phyloP scores from a whole-genome alignment of 1,140 invertebrate genomes.

The Lycorma delicatula region DNA sequence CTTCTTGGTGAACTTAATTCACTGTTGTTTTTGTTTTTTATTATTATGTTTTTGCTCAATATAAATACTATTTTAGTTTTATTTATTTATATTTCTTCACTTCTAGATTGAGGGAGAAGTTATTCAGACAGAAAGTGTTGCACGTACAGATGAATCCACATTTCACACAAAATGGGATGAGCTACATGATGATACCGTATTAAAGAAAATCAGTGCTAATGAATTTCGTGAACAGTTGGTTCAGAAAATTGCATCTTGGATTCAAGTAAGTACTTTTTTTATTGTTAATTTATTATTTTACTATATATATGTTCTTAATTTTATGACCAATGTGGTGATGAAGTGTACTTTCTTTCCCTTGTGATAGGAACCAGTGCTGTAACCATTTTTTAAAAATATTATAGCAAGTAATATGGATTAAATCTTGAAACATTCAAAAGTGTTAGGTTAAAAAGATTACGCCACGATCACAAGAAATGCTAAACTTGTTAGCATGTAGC shows the following conservation, averaged over 20 bases:
- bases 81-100: slow-evolving; percentile 34
- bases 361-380: too few species aligned
- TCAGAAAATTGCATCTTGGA: slow-evolving; percentile 46
- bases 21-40: too few species aligned
- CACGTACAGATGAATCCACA: slow-evolving; percentile 58
- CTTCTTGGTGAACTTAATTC: too few species aligned
- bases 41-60: slow-evolving; percentile 2
- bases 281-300: background rate
- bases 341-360: too few species aligned
- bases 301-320: background rate
- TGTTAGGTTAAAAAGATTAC: too few species aligned
- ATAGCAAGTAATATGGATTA: too few species aligned
- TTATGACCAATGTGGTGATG: too few species aligned
- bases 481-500: too few species aligned
- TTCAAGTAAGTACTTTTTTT: slow-evolving; percentile 33
- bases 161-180: slow-evolving; percentile 48
- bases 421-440: too few species aligned
- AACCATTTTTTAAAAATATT: too few species aligned
- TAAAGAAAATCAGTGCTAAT: slow-evolving; percentile 12
- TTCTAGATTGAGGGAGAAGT: slow-evolving; percentile 61
- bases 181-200: slow-evolving; percentile 10
- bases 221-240: slow-evolving; percentile 44
- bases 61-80: slow-evolving; percentile 40
- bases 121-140: slow-evolving; percentile 54
- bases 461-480: too few species aligned